A percentile compares a stretch with the other conserved stretches of the same genome.
Evolutionary conservation across 2,888 invertebrate genomes (phyloP).

Genomic region (Mythimna ferrago): DNA sequence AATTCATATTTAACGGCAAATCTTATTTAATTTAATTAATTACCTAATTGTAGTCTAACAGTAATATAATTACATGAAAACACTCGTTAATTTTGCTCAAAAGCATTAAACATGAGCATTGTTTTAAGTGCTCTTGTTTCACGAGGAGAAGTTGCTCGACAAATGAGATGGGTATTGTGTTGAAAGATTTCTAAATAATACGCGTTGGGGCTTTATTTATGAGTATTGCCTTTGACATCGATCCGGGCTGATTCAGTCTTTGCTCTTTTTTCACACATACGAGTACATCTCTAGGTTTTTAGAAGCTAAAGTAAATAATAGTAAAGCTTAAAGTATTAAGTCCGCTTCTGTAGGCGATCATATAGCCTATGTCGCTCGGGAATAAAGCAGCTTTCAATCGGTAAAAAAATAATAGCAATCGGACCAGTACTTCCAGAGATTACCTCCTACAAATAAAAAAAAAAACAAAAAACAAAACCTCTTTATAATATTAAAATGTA

Average conservation of each 20-base stretch:
- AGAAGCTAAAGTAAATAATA: too few relatives aligned
- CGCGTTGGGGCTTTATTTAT: constrained; percentile 16
- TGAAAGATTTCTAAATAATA: constrained; percentile 23
- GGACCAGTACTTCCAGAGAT: too few relatives aligned
- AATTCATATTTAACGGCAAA: constrained; percentile 10
- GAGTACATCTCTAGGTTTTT: background rate
- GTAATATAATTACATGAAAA: constrained; percentile 39
- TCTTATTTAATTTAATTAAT: constrained; percentile 23
- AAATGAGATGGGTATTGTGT: constrained; percentile 42
- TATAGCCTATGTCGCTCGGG: too few relatives aligned
- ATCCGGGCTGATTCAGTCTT: background rate
- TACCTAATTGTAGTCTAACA: constrained; percentile 14
- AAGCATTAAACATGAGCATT: constrained; percentile 25
- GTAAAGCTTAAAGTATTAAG: too few relatives aligned
- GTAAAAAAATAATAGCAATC: too few relatives aligned
- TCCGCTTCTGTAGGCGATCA: too few relatives aligned
- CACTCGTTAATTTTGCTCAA: constrained; percentile 32
- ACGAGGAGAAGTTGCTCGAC: constrained; percentile 17
- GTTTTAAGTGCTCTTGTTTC: constrained; percentile 11
- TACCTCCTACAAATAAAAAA: too few relatives aligned
- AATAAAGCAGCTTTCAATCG: too few relatives aligned
- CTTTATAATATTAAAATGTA: too few relatives aligned
- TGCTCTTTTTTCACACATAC: background rate
- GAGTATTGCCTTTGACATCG: constrained; percentile 21
- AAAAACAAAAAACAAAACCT: too few relatives aligned